Evolutionary conservation across 2,888 invertebrate species (phyloP), one percentile per base, ranked within the genome.

Genomic region (Marronus borbonicus): DNA sequence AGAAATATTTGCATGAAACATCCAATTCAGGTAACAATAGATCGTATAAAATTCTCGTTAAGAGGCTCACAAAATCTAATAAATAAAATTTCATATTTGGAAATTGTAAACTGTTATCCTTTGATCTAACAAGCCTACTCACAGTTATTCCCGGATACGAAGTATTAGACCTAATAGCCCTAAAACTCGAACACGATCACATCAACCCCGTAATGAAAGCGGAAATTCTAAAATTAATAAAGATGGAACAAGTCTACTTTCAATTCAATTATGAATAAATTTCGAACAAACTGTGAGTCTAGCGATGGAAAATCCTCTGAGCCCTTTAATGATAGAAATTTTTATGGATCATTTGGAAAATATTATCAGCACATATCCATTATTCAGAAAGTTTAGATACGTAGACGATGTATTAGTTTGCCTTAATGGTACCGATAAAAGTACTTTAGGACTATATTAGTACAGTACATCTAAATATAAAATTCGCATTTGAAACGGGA

Each of bases 41-140:
- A 10, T 12, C 49, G 50, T 24, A 68, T 12, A 12, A 68, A 68
- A 12, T 52, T 52, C 17, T 52, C 8, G 4, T 52, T 52, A 52
- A 52, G 3, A 52, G 14, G 14, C 17, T 52, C 8, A 14, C 17
- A 17, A 12, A 14, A 52, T 52, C 52, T 52, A 14, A 12, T 52
- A 52, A 52, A 52, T 52, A 52, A 52, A 52, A 52, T 52, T 14
- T 52, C 8, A 12, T 1, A 8, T 4, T 3, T 52, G 14, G 14
- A 39, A 39, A 66, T 39, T 5, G n/a, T 44, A 66, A 66, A 66
- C 17, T 66, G 44, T 2, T 66, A 39, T 39, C 65, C 2, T 66
- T 66, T 44, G 39, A 66, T 17, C 17, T 17, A 17, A 17, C 17
- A 17, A 17, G 44, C 14, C 39, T 66, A 17, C 44, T 66, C 17